Base-by-base conservation (phyloP, 1,140 invertebrate genomes). In the Lucilia cuprina region DNA sequence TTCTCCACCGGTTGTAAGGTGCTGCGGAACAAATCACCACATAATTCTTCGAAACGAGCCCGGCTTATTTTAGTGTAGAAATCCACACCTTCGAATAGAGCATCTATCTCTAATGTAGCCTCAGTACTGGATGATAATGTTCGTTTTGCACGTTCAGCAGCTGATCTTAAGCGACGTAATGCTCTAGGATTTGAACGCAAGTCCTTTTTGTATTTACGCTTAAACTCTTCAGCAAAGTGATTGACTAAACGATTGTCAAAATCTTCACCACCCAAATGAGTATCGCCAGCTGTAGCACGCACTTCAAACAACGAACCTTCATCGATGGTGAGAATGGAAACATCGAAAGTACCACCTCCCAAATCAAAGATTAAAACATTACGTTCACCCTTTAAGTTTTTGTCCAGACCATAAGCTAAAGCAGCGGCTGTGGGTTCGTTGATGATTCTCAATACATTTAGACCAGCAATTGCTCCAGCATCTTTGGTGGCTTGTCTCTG, bases 31-130 rank as follows among this genome's bases (percentile, higher is more conserved):
- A 98, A 92, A 92, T 98, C 97, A 77, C 95, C 94, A 89, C 95
- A 96, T 21, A 98, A 91, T 90, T 97, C 96, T 91, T 97, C 96
- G 88, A 97, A 97, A 74, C 95, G 92, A 12, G 96, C 96, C 86
- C 96, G 93, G 17, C 95, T 95, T 47, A 97, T 94, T 88, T 94
- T 96, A 0, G 96, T 95, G 91, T 97, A 97, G 90, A 97, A 97
- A 89, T 97, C 96, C 17, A 95, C 92, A 2, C 95, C 95, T 85
- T 96, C 95, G 84, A 93, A 93, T 10, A 96, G 88, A 9, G 95
- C 94, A 88, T 96, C 95, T 49, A 95, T 94, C 92, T 95, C 95
- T 83, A 96, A 91, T 87, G 92, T 95, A 1, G 94, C 94, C 92
- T 94, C 94, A 12, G 93, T 94, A 86, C 93, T 94, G 0, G 94